Conservation (phyloP, 2,888 invertebrate species). For the Machimus rusticus region DNA sequence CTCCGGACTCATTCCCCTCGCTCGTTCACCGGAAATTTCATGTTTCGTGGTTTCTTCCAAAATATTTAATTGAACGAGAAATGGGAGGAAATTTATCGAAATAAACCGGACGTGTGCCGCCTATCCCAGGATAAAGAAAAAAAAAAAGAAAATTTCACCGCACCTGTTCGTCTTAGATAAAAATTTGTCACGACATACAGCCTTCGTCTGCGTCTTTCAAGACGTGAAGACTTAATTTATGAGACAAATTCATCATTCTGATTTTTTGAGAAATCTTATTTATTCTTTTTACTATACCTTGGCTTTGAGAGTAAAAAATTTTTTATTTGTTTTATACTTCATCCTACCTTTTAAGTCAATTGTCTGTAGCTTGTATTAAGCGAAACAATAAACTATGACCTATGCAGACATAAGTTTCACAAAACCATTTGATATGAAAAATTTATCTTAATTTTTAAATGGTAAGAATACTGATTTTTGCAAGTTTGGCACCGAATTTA, state of each 20-base stretch:
- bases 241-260: not conserved
- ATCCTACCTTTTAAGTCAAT: no score
- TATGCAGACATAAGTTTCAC: no score
- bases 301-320: not conserved
- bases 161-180: conserved; percentile 9
- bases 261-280: not conserved
- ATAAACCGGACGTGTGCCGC: conserved; percentile 15
- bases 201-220: not conserved
- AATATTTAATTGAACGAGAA: conserved; percentile 13
- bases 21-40: conserved; percentile 4
- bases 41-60: not conserved
- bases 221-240: not conserved
- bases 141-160: not conserved
- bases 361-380: no score
- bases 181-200: not conserved
- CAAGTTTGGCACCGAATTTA: no score
- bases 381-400: no score
- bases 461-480: no score
- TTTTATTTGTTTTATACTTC: no score
- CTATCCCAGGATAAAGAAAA: not conserved
- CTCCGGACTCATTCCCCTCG: not conserved
- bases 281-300: not conserved
- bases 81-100: not conserved
- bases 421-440: no score
- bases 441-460: no score